Base-by-base conservation (phyloP, 2,113 vertebrate genomes). In the Stigmatopora nigra region DNA sequence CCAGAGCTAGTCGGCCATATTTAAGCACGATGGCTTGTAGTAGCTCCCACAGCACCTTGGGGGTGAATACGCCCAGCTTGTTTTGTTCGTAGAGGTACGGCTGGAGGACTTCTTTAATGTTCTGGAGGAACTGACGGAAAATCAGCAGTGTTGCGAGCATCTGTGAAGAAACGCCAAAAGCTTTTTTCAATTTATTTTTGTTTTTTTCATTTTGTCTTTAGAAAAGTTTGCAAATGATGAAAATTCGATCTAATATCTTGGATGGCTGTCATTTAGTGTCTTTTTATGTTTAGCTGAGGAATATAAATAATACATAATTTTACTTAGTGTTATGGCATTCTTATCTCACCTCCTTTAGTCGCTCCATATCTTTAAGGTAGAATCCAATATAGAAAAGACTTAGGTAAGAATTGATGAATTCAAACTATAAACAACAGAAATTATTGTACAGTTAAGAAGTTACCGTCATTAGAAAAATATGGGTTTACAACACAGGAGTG, bases 321-420 rank as follows among this genome's bases (percentile, higher is more conserved):
- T 53, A 22, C 22, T 20, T 20, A 5, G 51, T 19, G 22, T 22
- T 8, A 53, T 53, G 6, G 20, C 51, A 56, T 56, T 56, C 53
- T 31, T 56, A 14, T 20, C 80, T 89, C 77, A 98, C 96, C 94
- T 98, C 96, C 81, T 96, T 98, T 44, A 98, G 91, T 65, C 95
- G 91, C 73, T 98, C 95, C 95, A 98, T 96, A 87, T 98, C 96
- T 84, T 96, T 97, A 94, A 98, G 96, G 94, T 98, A 98, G 95
- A 98, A 98, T 67, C 94, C 96, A 13, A 98, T 98, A 88, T 98
- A 98, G 91, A 98, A 98, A 90, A 98, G 95, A 87, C 96, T 97
- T 83, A 98, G 92, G 86, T 98, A 98, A 13, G 96, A 98, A 87
- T 98, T 98, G 88, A 98, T 92, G 83, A 98, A 98, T 82, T 98